Percentiles rank a stretch among this genome's conserved stretches.
phyloP scores from a whole-genome alignment of 2,888 invertebrate species.

The Dromius quadrimaculatus region DNA sequence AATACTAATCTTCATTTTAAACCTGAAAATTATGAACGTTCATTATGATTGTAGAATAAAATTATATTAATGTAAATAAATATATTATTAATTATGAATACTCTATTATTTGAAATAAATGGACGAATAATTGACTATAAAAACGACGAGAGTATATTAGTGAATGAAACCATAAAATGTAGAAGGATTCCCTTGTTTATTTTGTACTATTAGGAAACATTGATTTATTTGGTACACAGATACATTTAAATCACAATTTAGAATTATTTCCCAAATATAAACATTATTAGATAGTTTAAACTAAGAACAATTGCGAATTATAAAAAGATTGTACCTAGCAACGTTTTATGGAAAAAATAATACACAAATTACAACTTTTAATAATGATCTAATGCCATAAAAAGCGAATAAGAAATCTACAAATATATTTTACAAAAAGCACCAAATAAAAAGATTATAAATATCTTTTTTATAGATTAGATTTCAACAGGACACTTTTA shows the following conservation, averaged over 20 bases:
- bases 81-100: constrained; percentile 6
- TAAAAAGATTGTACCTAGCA: constrained; percentile 13
- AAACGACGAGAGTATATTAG: not conserved
- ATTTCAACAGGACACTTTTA: constrained; percentile 51
- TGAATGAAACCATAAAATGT: not conserved
- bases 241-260: not conserved
- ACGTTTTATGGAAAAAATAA: constrained; percentile 25
- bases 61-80: constrained; percentile 6
- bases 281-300: not conserved
- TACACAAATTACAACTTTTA: constrained; percentile 26
- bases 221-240: constrained; percentile 2
- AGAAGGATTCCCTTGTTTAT: constrained; percentile 23
- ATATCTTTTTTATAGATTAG: constrained; percentile 24
- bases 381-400: constrained; percentile 18
- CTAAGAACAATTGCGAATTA: not conserved
- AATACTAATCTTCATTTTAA: too few species aligned
- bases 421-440: constrained; percentile 33
- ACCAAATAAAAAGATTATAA: constrained; percentile 23
- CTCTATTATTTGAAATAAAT: constrained; percentile 3
- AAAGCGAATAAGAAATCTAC: constrained; percentile 23
- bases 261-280: not conserved
- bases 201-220: constrained; percentile 35
- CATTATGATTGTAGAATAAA: not conserved
- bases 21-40: too few species aligned
- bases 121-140: constrained; percentile 15